These are phyloP conservation scores for Lacerta viridis DNA, from an alignment of 2,797 vertebrate genomes.

Conservation along the genomic window DNA sequence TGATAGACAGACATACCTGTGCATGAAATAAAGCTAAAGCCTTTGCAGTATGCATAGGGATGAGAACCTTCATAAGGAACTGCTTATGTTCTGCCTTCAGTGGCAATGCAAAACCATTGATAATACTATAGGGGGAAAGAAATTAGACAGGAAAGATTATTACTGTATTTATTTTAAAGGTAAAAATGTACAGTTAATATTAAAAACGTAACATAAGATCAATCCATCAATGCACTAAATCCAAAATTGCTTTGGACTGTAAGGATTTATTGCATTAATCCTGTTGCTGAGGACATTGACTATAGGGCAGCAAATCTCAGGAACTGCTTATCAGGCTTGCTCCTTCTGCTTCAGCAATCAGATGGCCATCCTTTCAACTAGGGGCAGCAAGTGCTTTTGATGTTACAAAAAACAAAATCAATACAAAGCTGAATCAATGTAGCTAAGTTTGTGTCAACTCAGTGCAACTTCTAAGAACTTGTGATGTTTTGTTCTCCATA, in stretches of 20 bases:
- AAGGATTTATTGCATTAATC: not conserved
- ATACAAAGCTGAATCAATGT: not conserved
- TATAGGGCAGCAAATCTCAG: not conserved
- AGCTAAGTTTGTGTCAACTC: not conserved
- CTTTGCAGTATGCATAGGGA: conserved; percentile 97
- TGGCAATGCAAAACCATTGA: conserved; percentile 98
- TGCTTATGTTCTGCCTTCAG: conserved; percentile 99
- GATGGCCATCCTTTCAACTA: not conserved
- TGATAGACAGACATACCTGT: conserved; percentile 85
- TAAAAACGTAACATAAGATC: not conserved
- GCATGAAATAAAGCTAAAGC: conserved; percentile 95
- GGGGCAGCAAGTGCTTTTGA: not conserved
- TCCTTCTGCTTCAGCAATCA: not conserved
- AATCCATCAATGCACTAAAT: not conserved
- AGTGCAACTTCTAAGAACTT: not conserved
- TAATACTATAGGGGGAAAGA: conserved; percentile 89
- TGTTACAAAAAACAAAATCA: not conserved
- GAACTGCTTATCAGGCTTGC: not conserved
- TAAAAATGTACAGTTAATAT: not conserved
- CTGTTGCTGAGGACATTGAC: not conserved
- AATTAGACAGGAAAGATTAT: conserved; percentile 58
- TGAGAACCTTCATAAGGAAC: conserved; percentile 98
- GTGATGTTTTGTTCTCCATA: not conserved
- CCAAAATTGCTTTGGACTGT: not conserved
- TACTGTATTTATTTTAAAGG: not conserved